A percentile compares a stretch with the other conserved stretches of the same genome.
Evolutionary conservation across 2,113 vertebrate species (phyloP).

Genomic region (Tachycineta bicolor): DNA sequence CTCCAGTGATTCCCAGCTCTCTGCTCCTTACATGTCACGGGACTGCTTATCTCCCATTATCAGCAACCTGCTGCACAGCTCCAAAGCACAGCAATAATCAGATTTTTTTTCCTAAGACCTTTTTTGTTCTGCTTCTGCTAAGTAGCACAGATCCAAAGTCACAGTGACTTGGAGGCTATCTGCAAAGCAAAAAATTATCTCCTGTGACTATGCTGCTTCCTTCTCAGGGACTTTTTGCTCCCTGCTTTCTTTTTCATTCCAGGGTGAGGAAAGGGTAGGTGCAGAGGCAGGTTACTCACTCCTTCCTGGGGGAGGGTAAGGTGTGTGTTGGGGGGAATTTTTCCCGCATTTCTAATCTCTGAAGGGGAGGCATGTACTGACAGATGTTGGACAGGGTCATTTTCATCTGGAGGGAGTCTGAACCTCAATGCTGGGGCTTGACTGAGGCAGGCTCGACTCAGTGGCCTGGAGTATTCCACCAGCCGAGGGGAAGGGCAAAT

Average conservation of each 20-base stretch:
- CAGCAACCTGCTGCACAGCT: neutral
- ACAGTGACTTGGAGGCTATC: neutral
- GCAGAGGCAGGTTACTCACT: neutral
- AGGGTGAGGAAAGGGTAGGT: neutral
- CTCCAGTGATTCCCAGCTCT: neutral
- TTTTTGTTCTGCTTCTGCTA: neutral
- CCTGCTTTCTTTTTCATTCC: neutral
- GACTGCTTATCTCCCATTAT: neutral
- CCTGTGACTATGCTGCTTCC: rapidly evolving
- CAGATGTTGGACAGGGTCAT: neutral
- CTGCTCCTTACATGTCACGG: neutral
- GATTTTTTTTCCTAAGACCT: neutral
- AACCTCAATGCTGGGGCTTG: neutral
- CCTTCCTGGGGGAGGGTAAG: neutral
- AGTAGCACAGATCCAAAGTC: neutral
- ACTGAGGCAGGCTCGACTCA: neutral
- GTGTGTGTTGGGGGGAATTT: neutral
- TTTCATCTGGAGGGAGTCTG: neutral
- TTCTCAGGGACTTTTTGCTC: neutral
- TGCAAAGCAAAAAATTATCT: neutral
- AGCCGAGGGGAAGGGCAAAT: neutral
- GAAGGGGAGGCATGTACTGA: neutral
- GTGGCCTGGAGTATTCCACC: neutral
- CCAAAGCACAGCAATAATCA: neutral
- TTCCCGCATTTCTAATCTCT: neutral